These are phyloP conservation scores for Macrobrachium rosenbergii DNA, from an alignment of 1,140 invertebrate species.

Conservation along the genomic window DNA sequence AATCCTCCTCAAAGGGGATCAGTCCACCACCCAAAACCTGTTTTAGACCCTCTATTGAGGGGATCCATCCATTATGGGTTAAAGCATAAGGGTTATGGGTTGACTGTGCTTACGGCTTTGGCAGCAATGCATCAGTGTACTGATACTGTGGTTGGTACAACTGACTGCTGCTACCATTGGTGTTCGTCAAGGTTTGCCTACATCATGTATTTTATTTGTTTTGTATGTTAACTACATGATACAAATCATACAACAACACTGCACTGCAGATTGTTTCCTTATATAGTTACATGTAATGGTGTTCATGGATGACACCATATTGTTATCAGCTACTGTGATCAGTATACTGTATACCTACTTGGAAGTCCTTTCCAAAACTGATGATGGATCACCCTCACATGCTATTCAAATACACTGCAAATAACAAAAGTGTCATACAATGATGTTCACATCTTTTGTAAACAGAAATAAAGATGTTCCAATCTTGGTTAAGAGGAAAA, in stretches of 20 bases:
- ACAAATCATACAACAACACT: conserved; percentile 9
- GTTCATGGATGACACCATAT: conserved; percentile 34
- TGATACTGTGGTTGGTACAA: background rate
- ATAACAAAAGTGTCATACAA: background rate
- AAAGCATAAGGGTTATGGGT: too few relatives aligned
- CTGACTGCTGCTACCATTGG: conserved; percentile 18
- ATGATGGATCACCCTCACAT: conserved; percentile 9
- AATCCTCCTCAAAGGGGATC: too few relatives aligned
- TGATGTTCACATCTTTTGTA: conserved; percentile 4
- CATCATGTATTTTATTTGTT: conserved; percentile 18
- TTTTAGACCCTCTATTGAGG: too few relatives aligned
- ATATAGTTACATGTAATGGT: conserved; percentile 26
- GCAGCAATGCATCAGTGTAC: background rate
- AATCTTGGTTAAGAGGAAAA: background rate
- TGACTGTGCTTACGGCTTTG: too few relatives aligned
- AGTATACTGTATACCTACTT: background rate
- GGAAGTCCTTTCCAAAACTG: conserved; percentile 24
- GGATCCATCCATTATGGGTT: too few relatives aligned
- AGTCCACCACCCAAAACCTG: too few relatives aligned
- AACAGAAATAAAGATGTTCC: conserved; percentile 14
- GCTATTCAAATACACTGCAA: background rate
- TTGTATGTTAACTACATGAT: conserved; percentile 19
- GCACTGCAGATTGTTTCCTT: background rate
- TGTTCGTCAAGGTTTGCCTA: conserved; percentile 23
- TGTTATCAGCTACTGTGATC: too few relatives aligned